Percentiles rank a stretch among this genome's conserved stretches.
Evolutionary conservation across 2,888 invertebrate genomes (phyloP).

Genomic region (Netelia virgata): DNA sequence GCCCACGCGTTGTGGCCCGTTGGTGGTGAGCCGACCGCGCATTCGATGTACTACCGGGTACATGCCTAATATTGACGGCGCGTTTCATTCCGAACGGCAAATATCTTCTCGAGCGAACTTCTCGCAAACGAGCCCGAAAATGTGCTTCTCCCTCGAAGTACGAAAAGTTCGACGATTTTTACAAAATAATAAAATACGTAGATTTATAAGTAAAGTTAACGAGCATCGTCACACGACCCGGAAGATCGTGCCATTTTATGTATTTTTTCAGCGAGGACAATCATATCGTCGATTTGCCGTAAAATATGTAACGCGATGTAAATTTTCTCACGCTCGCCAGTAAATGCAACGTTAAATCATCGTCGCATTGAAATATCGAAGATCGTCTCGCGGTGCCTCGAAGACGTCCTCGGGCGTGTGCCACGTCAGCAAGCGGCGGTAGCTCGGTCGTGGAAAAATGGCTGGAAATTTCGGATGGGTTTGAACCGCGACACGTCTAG

Average conservation of each 20-base stretch:
- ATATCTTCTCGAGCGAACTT: conserved; percentile 10
- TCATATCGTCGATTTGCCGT: no score
- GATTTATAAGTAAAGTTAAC: neutral
- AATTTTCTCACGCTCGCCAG: no score
- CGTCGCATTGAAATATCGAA: neutral
- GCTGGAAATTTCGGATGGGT: neutral
- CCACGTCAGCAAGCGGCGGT: conserved; percentile 9
- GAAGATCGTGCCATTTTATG: no score
- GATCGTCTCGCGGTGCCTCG: conserved; percentile 5
- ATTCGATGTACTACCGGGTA: conserved; percentile 49
- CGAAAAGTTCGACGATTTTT: neutral
- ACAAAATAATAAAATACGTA: neutral
- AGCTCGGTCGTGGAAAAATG: conserved; percentile 19
- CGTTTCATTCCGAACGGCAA: conserved; percentile 28
- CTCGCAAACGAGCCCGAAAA: neutral
- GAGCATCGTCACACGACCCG: no score
- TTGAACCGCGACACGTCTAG: neutral
- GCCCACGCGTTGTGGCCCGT: conserved; percentile 58
- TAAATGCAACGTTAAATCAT: no score
- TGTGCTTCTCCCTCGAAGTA: no score
- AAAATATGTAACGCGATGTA: no score
- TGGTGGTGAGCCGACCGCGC: conserved; percentile 25
- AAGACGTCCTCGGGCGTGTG: neutral
- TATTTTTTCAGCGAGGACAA: no score
- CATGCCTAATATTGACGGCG: conserved; percentile 31